Evolutionary conservation across 53 echinoderm and acorn worm genomes (phyloP).

Genomic region (Echinometra lucunter): DNA sequence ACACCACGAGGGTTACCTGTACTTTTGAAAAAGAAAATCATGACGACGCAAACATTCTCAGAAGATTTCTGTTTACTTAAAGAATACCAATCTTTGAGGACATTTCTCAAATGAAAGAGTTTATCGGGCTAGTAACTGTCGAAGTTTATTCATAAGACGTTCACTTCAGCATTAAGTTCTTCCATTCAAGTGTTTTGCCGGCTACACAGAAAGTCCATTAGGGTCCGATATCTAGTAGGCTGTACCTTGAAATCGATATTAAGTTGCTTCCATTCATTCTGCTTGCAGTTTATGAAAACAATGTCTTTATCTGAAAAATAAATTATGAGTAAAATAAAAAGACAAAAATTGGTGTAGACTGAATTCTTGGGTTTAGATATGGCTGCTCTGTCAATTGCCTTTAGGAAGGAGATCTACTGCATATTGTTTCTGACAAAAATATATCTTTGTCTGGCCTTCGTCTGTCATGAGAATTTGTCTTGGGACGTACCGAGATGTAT

Average conservation of each 20-base stretch:
- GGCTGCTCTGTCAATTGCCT: background rate
- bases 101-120: background rate
- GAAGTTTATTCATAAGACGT: conserved; percentile 8
- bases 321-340: too few species aligned
- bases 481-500: background rate
- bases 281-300: background rate
- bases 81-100: background rate
- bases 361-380: background rate
- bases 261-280: background rate
- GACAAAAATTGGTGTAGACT: conserved; percentile 3
- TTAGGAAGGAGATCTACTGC: background rate
- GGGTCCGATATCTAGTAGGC: background rate
- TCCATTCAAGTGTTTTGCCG: conserved; percentile 32
- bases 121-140: conserved; percentile 7
- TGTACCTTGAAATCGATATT: background rate
- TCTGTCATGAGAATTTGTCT: background rate
- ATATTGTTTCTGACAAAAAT: background rate
- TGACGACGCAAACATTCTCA: background rate
- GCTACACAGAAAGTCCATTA: conserved; percentile 55
- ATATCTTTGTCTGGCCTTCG: background rate
- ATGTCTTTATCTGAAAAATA: background rate
- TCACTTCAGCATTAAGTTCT: conserved; percentile 14
- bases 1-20: background rate
- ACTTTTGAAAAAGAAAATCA: background rate
- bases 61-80: background rate